Percentiles rank a stretch among this genome's conserved stretches.
phyloP scores from a whole-genome alignment of 2,797 vertebrate species.

The Choloepus didactylus region DNA sequence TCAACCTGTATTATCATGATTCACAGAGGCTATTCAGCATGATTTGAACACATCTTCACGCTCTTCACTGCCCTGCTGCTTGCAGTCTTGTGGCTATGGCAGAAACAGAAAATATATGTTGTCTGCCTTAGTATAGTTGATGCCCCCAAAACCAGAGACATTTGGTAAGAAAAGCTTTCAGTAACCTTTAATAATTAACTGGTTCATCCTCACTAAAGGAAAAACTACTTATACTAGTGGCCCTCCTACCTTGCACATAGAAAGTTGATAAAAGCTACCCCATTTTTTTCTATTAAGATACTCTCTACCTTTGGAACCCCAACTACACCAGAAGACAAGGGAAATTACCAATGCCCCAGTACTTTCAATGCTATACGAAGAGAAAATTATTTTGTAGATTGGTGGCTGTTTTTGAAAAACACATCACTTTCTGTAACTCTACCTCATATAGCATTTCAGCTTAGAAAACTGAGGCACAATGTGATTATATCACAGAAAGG shows the following conservation, averaged over 20 bases:
- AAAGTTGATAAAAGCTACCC: neutral
- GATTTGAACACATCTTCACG: neutral
- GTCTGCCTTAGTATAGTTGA: neutral
- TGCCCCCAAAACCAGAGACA: slow-evolving; percentile 64
- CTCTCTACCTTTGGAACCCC: neutral
- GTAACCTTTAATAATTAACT: slow-evolving; percentile 46
- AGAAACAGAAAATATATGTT: slow-evolving; percentile 31
- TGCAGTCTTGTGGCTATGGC: neutral
- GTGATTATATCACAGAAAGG: neutral
- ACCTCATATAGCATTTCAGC: neutral
- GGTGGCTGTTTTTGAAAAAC: neutral
- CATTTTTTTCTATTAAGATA: slow-evolving; percentile 24
- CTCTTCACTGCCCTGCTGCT: neutral
- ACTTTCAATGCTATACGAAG: neutral
- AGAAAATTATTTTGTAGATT: slow-evolving; percentile 15
- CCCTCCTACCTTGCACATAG: slow-evolving; percentile 10
- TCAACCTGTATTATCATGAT: neutral
- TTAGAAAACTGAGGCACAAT: neutral
- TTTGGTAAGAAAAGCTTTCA: slow-evolving; percentile 11
- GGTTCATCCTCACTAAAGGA: slow-evolving; percentile 40
- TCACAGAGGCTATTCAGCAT: neutral
- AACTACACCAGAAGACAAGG: neutral
- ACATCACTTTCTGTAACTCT: neutral
- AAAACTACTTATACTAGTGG: neutral
- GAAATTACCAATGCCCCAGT: neutral